A percentile compares a stretch with the other conserved stretches of the same genome.
Evolutionary conservation across 2,888 invertebrate genomes (phyloP).

Genomic region (Anoncus sp.): DNA sequence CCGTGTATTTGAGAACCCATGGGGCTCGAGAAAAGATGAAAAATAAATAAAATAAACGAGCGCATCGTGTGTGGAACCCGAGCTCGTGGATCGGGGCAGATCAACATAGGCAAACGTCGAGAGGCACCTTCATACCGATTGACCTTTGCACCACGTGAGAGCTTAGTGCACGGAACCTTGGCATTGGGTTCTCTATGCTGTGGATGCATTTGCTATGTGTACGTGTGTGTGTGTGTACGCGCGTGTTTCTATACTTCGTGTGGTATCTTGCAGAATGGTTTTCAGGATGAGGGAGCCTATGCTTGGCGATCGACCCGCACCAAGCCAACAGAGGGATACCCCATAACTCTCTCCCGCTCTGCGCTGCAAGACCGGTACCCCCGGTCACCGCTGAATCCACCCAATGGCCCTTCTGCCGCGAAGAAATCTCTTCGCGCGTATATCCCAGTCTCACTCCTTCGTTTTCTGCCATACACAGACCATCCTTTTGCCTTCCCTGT

Average conservation of each 20-base stretch:
- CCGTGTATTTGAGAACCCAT: conserved; percentile 28
- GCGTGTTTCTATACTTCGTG: neutral
- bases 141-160: conserved; percentile 63
- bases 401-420: conserved; percentile 46
- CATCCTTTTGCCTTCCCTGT: conserved; percentile 22
- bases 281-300: conserved; percentile 57
- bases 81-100: conserved; percentile 59
- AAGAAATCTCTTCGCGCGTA: conserved; percentile 36
- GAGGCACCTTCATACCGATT: conserved; percentile 63
- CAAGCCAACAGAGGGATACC: conserved; percentile 58
- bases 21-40: neutral
- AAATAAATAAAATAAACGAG: conserved; percentile 54
- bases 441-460: conserved; percentile 42
- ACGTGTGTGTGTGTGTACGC: neutral
- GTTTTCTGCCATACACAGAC: conserved; percentile 3
- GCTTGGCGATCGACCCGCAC: conserved; percentile 29
- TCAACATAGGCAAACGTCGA: conserved; percentile 59
- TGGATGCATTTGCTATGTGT: conserved; percentile 43
- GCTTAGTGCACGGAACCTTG: conserved; percentile 65
- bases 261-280: conserved; percentile 56
- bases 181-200: conserved; percentile 51
- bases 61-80: conserved; percentile 56
- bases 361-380: conserved; percentile 67
- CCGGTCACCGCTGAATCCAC: conserved; percentile 32
- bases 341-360: conserved; percentile 65